phyloP scores from a whole-genome alignment of 64 coral and sea anemone species.

The Montipora foliosa region DNA sequence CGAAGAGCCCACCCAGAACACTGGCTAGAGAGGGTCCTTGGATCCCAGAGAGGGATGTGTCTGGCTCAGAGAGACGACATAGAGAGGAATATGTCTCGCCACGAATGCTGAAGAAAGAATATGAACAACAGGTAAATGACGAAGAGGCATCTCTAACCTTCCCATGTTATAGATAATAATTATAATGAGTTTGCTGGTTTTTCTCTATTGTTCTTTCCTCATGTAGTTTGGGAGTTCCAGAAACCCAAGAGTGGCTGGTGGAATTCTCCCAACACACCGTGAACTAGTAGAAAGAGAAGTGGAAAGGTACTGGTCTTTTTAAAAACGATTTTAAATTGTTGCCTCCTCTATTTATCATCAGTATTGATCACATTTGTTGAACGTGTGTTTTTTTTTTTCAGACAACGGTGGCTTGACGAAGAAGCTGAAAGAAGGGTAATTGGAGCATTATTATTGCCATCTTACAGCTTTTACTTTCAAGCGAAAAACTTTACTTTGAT shows the following conservation, averaged over 20 bases:
- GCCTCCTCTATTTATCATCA: not conserved
- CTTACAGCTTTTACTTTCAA: not conserved
- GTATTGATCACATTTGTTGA: not conserved
- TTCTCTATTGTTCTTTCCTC: not conserved
- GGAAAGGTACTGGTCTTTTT: constrained; percentile 24
- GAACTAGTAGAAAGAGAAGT: constrained; percentile 74
- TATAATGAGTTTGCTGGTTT: not conserved
- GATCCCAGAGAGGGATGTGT: constrained; percentile 34
- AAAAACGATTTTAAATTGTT: not conserved
- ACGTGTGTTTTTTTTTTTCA: not conserved
- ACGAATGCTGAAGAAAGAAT: constrained; percentile 59
- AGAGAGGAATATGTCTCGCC: constrained; percentile 20
- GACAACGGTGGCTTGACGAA: constrained; percentile 64
- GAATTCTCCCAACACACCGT: constrained; percentile 40
- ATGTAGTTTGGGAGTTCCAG: constrained; percentile 33
- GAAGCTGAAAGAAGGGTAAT: constrained; percentile 63
- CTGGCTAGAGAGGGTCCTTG: constrained; percentile 54
- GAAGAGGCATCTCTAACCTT: too few relatives aligned
- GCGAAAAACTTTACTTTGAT: not conserved
- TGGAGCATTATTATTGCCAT: not conserved
- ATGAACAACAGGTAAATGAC: constrained; percentile 67
- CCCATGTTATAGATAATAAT: too few relatives aligned
- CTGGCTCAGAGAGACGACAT: too few relatives aligned
- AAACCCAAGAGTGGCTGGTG: constrained; percentile 36
- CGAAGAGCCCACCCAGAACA: constrained; percentile 56